Percentiles rank a stretch among this genome's conserved stretches.
Conservation (phyloP, 1,140 invertebrate genomes). For the Neuroterus valhalla region DNA sequence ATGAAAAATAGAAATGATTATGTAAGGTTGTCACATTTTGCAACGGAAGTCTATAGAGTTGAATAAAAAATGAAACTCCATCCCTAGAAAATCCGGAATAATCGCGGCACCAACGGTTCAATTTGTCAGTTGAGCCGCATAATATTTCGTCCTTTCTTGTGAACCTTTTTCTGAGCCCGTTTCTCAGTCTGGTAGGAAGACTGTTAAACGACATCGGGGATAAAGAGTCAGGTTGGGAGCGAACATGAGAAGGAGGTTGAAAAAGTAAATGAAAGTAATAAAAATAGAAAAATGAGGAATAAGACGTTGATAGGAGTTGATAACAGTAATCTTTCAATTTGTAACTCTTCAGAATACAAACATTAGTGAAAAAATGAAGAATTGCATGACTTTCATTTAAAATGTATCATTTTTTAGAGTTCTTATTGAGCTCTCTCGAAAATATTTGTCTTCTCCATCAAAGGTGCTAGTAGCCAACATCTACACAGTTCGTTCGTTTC, state of each 20-base stretch:
- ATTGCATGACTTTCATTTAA: no score
- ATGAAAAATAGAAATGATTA: no score
- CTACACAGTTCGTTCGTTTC: neutral
- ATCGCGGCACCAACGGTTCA: slow-evolving; percentile 12
- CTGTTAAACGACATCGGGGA: slow-evolving; percentile 14
- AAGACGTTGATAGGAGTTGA: slow-evolving; percentile 1
- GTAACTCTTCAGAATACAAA: no score
- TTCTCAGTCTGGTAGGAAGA: slow-evolving; percentile 16
- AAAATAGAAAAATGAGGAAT: neutral
- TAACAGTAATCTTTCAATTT: no score
- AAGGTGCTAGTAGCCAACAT: neutral
- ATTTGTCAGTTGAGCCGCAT: slow-evolving; percentile 37
- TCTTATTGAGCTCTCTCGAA: no score
- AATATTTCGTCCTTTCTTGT: slow-evolving; percentile 45
- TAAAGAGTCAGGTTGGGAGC: slow-evolving; percentile 8
- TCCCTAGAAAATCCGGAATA: no score
- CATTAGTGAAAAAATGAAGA: no score
- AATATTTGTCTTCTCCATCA: neutral
- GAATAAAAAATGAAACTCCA: no score
- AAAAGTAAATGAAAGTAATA: neutral
- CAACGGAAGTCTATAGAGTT: no score
- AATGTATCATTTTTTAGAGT: no score
- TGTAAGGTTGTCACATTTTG: no score
- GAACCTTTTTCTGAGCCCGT: slow-evolving; percentile 38
- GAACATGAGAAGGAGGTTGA: slow-evolving; percentile 16